Percentiles rank a stretch among this genome's conserved stretches.
Evolutionary conservation across 2,888 invertebrate genomes (phyloP).

Genomic region (Philereme vetulata): DNA sequence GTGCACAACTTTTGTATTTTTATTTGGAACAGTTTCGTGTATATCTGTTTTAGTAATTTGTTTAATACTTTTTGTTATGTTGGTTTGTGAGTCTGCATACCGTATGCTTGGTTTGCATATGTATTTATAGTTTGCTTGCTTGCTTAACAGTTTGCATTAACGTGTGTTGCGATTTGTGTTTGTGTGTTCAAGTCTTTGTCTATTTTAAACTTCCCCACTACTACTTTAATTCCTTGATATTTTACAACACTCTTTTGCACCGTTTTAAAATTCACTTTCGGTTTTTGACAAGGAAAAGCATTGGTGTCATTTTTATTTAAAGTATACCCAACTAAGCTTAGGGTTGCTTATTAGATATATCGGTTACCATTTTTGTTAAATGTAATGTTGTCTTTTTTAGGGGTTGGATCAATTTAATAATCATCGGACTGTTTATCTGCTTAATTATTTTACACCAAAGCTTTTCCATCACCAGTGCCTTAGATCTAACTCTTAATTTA

Average conservation of each 20-base stretch:
- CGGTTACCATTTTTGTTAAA: neutral
- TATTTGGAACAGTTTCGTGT: slow-evolving; percentile 14
- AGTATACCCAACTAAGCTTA: neutral
- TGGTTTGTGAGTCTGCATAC: slow-evolving; percentile 19
- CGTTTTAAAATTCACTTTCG: slow-evolving; percentile 15
- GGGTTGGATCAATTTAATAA: neutral
- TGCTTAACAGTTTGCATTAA: slow-evolving; percentile 62
- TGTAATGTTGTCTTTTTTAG: neutral
- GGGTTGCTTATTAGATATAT: neutral
- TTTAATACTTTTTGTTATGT: neutral
- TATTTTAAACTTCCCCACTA: slow-evolving; percentile 29
- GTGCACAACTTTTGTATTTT: slow-evolving; percentile 27
- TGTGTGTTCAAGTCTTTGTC: slow-evolving; percentile 68
- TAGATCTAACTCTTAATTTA: slow-evolving; percentile 31
- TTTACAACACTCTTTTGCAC: slow-evolving; percentile 31
- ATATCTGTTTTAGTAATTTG: slow-evolving; percentile 2
- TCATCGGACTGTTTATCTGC: neutral
- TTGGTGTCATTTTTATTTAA: slow-evolving; percentile 18
- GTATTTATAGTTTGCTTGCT: slow-evolving; percentile 32
- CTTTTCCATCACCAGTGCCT: slow-evolving; percentile 22
- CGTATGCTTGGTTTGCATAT: slow-evolving; percentile 26
- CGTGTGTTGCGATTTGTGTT: slow-evolving; percentile 80
- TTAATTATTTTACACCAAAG: slow-evolving; percentile 23
- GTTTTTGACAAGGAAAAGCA: slow-evolving; percentile 26
- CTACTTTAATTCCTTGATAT: slow-evolving; percentile 28